phyloP scores from a whole-genome alignment of 2,797 vertebrate species.

The Labeo calbasu region DNA sequence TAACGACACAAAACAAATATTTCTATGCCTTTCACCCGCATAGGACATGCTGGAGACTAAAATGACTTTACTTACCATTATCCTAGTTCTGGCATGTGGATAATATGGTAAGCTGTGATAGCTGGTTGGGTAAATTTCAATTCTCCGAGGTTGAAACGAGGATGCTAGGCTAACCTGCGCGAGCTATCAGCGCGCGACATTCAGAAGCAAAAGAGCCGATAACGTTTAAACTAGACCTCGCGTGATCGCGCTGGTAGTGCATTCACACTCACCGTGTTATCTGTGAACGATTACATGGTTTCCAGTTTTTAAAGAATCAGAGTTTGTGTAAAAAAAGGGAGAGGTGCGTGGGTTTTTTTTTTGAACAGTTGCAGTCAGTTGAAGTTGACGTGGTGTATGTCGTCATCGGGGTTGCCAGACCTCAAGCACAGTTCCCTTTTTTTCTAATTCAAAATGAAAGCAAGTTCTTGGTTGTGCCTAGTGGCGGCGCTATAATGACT shows the following conservation, averaged over 20 bases:
- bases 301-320: no score
- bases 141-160: background rate
- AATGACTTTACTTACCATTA: background rate
- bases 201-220: background rate
- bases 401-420: slow-evolving; percentile 24
- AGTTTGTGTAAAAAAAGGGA: background rate
- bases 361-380: slow-evolving; percentile 9
- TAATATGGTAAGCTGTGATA: background rate
- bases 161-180: slow-evolving; percentile 41
- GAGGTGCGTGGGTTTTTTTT: background rate
- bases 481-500: background rate
- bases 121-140: background rate
- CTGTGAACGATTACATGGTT: slow-evolving; percentile 42
- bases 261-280: slow-evolving; percentile 43
- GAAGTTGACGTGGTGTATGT: slow-evolving; percentile 23
- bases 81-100: background rate
- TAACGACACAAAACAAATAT: background rate
- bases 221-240: background rate
- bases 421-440: background rate
- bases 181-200: slow-evolving; percentile 12
- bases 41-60: background rate
- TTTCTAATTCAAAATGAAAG: background rate
- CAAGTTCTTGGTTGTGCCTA: background rate
- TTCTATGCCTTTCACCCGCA: background rate
- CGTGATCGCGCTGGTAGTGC: background rate